Conservation (phyloP, 2,113 vertebrate genomes). For the Apaloderma vittatum region DNA sequence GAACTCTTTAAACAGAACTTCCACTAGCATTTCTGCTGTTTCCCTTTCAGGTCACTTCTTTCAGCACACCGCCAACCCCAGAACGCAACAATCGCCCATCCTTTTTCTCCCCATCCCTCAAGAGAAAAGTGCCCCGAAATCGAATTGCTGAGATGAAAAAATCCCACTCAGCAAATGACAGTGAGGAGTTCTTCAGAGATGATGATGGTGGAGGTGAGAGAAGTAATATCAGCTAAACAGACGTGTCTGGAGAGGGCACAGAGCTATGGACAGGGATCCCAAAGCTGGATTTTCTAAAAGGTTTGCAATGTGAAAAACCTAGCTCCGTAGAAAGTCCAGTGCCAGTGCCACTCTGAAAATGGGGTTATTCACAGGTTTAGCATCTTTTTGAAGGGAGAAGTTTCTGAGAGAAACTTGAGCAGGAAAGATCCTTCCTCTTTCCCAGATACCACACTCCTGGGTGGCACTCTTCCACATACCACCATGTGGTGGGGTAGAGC, state of each 20-base stretch:
- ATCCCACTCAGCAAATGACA: slow-evolving; percentile 97
- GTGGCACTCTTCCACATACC: background rate
- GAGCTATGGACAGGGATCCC: background rate
- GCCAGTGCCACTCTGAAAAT: background rate
- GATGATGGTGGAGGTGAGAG: slow-evolving; percentile 84
- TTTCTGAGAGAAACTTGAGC: background rate
- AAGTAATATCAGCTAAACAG: background rate
- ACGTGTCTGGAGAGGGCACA: background rate
- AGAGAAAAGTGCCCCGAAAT: slow-evolving; percentile 91
- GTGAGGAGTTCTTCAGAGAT: slow-evolving; percentile 97
- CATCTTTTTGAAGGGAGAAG: background rate
- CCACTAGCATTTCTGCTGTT: background rate
- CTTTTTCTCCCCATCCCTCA: slow-evolving; percentile 96
- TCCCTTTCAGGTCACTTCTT: slow-evolving; percentile 91
- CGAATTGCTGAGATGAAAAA: slow-evolving; percentile 97
- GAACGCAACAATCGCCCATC: slow-evolving; percentile 93
- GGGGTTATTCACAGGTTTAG: background rate
- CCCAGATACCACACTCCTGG: background rate
- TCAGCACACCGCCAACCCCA: slow-evolving; percentile 95
- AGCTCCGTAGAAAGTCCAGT: background rate
- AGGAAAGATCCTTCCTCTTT: background rate
- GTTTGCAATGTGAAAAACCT: background rate
- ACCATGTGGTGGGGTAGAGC: background rate
- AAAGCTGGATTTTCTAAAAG: background rate
- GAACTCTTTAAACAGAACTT: background rate